Evolutionary conservation across 2,888 invertebrate species (phyloP).

Genomic region (Keiferia lycopersicella): DNA sequence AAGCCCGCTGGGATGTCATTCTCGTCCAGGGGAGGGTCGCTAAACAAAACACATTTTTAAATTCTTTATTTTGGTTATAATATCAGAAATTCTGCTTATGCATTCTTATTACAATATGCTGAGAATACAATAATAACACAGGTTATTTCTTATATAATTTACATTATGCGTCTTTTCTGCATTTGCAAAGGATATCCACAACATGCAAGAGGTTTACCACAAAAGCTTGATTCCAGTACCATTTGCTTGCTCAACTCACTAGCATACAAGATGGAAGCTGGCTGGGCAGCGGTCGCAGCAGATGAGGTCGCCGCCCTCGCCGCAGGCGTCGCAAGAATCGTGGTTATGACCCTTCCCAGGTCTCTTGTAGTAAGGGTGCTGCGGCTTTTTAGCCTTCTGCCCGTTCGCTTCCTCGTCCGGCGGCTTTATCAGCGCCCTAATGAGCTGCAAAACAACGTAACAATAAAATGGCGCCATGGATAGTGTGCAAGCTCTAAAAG

Average conservation of each 20-base stretch:
- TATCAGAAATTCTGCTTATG: no score
- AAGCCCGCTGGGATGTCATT: conserved; percentile 94
- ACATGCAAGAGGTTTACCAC: no score
- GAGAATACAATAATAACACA: no score
- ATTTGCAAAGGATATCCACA: no score
- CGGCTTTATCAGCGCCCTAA: conserved; percentile 93
- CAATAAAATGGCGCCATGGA: conserved; percentile 54
- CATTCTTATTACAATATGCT: no score
- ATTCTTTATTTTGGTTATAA: no score
- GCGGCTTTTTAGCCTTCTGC: conserved; percentile 82
- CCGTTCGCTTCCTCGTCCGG: conserved; percentile 87
- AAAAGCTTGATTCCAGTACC: no score
- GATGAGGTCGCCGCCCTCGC: conserved; percentile 96
- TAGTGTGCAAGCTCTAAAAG: conserved; percentile 26
- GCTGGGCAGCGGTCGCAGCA: conserved; percentile 98
- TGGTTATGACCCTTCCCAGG: conserved; percentile 95
- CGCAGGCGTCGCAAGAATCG: conserved; percentile 96
- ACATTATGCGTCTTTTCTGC: no score
- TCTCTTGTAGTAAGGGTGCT: conserved; percentile 91
- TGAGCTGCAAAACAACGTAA: conserved; percentile 83
- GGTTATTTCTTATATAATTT: no score
- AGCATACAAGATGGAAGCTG: conserved; percentile 97
- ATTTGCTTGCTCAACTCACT: conserved; percentile 88
- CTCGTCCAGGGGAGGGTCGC: conserved; percentile 95
- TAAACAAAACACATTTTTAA: conserved; percentile 50